Conservation (phyloP, 2,113 vertebrate species). For the Spheniscus mendiculus region DNA sequence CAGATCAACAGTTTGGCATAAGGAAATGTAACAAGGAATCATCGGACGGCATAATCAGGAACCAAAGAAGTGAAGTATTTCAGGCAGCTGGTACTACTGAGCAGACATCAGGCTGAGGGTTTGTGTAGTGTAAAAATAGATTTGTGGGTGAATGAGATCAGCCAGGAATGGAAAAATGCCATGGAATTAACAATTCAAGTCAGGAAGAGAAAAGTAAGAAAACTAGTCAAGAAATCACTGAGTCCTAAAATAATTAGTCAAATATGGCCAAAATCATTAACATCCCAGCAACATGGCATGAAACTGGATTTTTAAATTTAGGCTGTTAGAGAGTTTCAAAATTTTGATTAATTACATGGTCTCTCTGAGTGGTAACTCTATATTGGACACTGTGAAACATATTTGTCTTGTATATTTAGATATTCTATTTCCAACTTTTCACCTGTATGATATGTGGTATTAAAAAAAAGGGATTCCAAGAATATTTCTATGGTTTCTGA, state of each 20-base stretch:
- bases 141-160: not conserved
- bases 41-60: not conserved
- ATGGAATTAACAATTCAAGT: not conserved
- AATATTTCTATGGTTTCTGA: not conserved
- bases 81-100: not conserved
- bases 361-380: not conserved
- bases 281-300: not conserved
- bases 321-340: not conserved
- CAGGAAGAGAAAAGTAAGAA: not conserved
- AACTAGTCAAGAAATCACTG: not conserved
- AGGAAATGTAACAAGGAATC: not conserved
- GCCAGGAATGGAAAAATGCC: not conserved
- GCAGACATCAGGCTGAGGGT: not conserved
- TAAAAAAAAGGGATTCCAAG: not conserved
- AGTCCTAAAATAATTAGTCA: not conserved
- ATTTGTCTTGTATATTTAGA: not conserved
- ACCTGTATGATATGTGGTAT: not conserved
- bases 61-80: not conserved
- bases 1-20: not conserved
- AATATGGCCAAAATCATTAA: not conserved
- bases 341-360: not conserved
- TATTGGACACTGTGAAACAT: not conserved
- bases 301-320: not conserved
- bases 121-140: not conserved
- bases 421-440: not conserved